Evolutionary conservation across 2,113 vertebrate genomes (phyloP), one percentile per base, ranked within the genome.

Genomic region (Glaucomys volans): DNA sequence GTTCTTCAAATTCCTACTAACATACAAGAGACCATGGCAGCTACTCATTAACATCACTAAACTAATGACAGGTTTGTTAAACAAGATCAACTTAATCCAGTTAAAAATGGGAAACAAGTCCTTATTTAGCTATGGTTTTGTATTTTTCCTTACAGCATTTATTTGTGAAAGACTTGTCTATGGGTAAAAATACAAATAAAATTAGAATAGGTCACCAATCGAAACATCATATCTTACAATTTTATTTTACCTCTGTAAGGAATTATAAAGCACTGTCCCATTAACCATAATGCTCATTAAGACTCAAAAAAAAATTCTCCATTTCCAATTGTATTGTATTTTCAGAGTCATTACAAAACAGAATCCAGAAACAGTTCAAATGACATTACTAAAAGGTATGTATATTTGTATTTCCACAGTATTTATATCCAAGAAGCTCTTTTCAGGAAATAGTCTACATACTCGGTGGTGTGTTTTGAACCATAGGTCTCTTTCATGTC

Each of bases 341-440:
- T 84, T 72, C 57, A 77, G 32, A 79, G 59, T 59, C 67, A 76
- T 28, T 77, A 26, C 40, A 47, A 92, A 83, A 20, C 6, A 4
- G 20, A 92, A 12, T n/a, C 42, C 59, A 74, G 83, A 90, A 95
- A 92, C 17, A 50, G 13, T 87, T 90, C 30, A 59, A 83, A 44
- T 59, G 81, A 57, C 81, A 75, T 85, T 72, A 85, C 69, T 74
- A 72, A 91, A 91, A 89, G 72, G 50, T 80, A 47, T 67, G 24
- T 67, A 20, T 96, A 77, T 90, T 87, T 97, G 87, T 79, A 32
- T 95, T 90, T 71, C 64, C 40, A 30, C 52, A 66, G 42, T 76
- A 95, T 96, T 95, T 95, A 95, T 90, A 95, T 71, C 69, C 42
- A 40, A 85, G 71, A 96, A 88, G 24, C 50, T 92, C 28, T 18